A percentile compares a stretch with the other conserved stretches of the same genome.
Evolutionary conservation across 1,140 invertebrate genomes (phyloP).

Genomic region (Ylistrum balloti): DNA sequence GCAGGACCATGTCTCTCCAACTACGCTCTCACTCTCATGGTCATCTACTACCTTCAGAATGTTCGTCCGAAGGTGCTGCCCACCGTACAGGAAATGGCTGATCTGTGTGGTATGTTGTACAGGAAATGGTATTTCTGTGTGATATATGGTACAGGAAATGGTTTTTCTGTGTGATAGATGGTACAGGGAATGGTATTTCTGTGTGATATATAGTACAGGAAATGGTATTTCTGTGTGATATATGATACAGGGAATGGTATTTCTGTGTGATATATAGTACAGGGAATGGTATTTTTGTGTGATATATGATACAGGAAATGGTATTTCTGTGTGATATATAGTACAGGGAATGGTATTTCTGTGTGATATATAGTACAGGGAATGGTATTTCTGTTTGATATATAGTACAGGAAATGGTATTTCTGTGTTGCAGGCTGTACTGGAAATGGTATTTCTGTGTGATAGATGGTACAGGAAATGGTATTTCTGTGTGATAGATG

Average conservation of each 20-base stretch:
- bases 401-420: conserved; percentile 64
- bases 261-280: no score
- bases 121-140: no score
- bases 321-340: no score
- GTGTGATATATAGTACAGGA: no score
- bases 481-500: conserved; percentile 62
- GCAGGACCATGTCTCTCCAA: conserved; percentile 68
- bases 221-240: conserved; percentile 65
- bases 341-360: conserved; percentile 64
- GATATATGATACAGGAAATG: conserved; percentile 53
- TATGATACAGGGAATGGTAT: neutral
- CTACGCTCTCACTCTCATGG: conserved; percentile 74
- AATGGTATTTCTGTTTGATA: no score
- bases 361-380: conserved; percentile 55
- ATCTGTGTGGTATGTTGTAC: conserved; percentile 62
- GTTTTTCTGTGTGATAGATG: conserved; percentile 62
- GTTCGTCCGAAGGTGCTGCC: conserved; percentile 67
- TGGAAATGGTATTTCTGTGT: neutral
- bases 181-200: neutral
- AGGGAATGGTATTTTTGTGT: conserved; percentile 62
- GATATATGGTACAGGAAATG: conserved; percentile 66
- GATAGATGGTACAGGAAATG: conserved; percentile 66
- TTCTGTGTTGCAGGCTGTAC: conserved; percentile 61
- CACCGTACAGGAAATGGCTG: conserved; percentile 62
- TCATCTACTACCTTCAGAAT: conserved; percentile 73